These are phyloP conservation scores for Maniola jurtina DNA, from an alignment of 1,140 invertebrate genomes.

Conservation along the genomic window DNA sequence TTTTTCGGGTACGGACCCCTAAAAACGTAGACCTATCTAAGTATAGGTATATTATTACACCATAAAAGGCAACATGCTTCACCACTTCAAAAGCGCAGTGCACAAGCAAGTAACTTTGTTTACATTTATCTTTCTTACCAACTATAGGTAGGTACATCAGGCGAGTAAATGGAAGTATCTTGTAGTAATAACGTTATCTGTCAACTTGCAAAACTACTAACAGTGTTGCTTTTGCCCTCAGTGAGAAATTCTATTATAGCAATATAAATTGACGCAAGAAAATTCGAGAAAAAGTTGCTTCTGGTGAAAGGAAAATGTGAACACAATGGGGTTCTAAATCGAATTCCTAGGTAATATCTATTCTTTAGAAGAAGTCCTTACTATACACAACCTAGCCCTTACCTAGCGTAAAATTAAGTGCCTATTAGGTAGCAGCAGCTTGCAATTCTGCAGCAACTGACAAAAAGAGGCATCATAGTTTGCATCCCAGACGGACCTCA, in stretches of 20 bases:
- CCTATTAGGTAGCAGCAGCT: too few relatives aligned
- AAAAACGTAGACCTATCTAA: too few relatives aligned
- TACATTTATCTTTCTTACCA: constrained; percentile 24
- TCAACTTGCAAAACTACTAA: constrained; percentile 47
- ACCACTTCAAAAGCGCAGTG: background rate
- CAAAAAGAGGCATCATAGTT: too few relatives aligned
- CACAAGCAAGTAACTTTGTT: constrained; percentile 12
- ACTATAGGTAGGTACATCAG: constrained; percentile 35
- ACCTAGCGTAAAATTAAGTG: too few relatives aligned
- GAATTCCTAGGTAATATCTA: background rate
- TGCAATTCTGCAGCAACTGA: too few relatives aligned
- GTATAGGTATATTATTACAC: too few relatives aligned
- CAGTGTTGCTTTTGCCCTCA: constrained; percentile 39
- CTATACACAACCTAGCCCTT: too few relatives aligned
- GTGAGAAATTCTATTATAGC: constrained; percentile 45
- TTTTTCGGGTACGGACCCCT: too few relatives aligned
- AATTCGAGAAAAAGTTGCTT: constrained; percentile 20
- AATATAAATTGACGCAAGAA: constrained; percentile 41
- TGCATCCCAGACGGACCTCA: too few relatives aligned
- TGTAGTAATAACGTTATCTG: constrained; percentile 50
- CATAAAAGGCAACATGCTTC: background rate
- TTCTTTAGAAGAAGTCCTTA: background rate
- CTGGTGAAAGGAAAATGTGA: background rate
- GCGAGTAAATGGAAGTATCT: constrained; percentile 47
- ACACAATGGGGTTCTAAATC: constrained; percentile 19